A percentile compares a stretch with the other conserved stretches of the same genome.
Conservation (phyloP, 2,797 vertebrate genomes). For the Gadopsis bispinosus region DNA sequence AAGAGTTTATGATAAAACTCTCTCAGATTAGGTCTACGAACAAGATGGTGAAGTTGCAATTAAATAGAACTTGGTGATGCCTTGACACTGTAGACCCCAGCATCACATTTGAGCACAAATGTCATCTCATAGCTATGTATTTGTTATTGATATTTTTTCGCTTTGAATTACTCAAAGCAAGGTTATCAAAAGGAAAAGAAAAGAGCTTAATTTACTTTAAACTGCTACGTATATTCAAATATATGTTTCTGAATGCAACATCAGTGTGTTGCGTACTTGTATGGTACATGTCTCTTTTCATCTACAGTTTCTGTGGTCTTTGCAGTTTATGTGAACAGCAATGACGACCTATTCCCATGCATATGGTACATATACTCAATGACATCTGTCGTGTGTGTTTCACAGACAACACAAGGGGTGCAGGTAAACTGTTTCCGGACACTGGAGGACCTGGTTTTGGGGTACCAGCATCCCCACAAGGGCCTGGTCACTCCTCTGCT, state of each 20-base stretch:
- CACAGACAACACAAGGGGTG: constrained; percentile 86
- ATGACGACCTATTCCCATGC: constrained; percentile 8
- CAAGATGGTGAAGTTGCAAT: not conserved
- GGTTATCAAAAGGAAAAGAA: not conserved
- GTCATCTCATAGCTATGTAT: not conserved
- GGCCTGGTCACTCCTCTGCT: constrained; percentile 86
- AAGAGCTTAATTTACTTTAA: not conserved
- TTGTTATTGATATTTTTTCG: not conserved
- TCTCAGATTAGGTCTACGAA: not conserved
- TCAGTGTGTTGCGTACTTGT: constrained; percentile 4
- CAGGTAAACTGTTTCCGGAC: constrained; percentile 88
- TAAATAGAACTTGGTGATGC: not conserved
- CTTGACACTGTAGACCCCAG: not conserved
- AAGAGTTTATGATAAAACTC: too few species aligned
- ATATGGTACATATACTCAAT: not conserved
- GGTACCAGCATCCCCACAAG: constrained; percentile 87
- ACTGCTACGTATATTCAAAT: not conserved
- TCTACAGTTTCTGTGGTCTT: constrained; percentile 19
- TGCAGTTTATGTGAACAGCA: constrained; percentile 28
- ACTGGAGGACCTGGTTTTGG: constrained; percentile 85
- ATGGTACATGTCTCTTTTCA: not conserved
- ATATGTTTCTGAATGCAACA: not conserved
- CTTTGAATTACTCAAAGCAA: not conserved
- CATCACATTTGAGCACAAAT: not conserved
- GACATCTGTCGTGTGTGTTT: constrained; percentile 22